Evolutionary conservation across 1,140 invertebrate genomes (phyloP).

Genomic region (Drosophila pseudoananassae): DNA sequence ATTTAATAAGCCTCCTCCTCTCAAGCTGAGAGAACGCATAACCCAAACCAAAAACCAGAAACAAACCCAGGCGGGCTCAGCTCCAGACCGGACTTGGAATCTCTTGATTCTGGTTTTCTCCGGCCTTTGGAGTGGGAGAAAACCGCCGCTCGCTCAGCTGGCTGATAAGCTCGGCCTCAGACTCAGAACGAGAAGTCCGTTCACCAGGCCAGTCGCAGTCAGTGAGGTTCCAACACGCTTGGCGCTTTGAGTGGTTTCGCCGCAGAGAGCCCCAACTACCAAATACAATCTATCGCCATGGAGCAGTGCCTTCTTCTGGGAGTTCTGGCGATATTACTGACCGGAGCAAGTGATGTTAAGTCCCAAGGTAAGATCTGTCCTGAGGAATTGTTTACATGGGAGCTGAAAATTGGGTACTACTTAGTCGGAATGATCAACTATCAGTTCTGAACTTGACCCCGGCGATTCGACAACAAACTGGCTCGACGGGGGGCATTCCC

Average conservation of each 20-base stretch:
- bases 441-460: constrained; percentile 72
- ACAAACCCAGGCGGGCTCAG: constrained; percentile 17
- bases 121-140: constrained; percentile 14
- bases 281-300: constrained; percentile 24
- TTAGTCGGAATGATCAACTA: constrained; percentile 45
- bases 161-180: constrained; percentile 55
- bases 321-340: constrained; percentile 25
- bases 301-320: constrained; percentile 33
- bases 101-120: constrained; percentile 12
- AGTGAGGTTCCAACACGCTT: constrained; percentile 48
- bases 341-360: constrained; percentile 4
- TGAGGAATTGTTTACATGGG: constrained; percentile 1
- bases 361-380: constrained; percentile 40
- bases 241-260: not conserved
- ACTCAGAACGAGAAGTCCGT: constrained; percentile 11
- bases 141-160: constrained; percentile 10
- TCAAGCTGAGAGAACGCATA: not conserved
- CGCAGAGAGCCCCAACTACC: constrained; percentile 13
- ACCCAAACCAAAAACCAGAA: constrained; percentile 10
- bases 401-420: constrained; percentile 14
- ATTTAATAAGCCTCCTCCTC: not conserved
- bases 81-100: constrained; percentile 12
- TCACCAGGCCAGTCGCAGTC: constrained; percentile 37
- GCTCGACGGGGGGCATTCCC: constrained; percentile 30
- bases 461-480: constrained; percentile 10